Conservation (phyloP, 30 jellyfish, hydroid and myxozoan species). For the Aurelia coerulea region DNA sequence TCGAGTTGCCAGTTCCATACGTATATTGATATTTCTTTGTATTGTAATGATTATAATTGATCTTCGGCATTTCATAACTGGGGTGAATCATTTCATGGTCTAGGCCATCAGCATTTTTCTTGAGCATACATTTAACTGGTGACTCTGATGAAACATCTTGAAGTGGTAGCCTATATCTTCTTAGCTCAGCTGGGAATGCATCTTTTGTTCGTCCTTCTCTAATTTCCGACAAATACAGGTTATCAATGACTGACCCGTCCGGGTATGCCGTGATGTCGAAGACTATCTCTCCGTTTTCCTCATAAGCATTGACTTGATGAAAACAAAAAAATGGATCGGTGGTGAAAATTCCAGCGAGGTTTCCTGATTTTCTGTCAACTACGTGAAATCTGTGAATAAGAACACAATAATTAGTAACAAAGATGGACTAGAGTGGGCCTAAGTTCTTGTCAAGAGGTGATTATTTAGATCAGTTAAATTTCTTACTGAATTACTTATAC, state of each 20-base stretch:
- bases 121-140: conserved; percentile 6
- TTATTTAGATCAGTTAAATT: too few species aligned
- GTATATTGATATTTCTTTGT: conserved; percentile 60
- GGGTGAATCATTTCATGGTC: conserved; percentile 72
- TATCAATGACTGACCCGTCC: conserved; percentile 56
- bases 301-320: conserved; percentile 81
- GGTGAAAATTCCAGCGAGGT: conserved; percentile 31
- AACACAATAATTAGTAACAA: too few species aligned
- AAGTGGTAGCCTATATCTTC: conserved; percentile 79
- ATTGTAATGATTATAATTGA: conserved; percentile 46
- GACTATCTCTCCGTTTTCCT: conserved; percentile 39
- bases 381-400: conserved; percentile 34
- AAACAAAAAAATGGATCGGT: conserved; percentile 76
- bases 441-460: too few species aligned
- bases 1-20: conserved; percentile 64
- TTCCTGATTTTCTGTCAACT: conserved; percentile 60
- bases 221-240: conserved; percentile 55
- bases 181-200: conserved; percentile 55
- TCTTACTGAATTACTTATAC: too few species aligned
- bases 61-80: conserved; percentile 77
- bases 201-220: conserved; percentile 39
- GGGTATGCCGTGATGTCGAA: conserved; percentile 70
- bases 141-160: conserved; percentile 38
- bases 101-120: conserved; percentile 28
- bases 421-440: too few species aligned